These are phyloP conservation scores for Ephialtes manifestator DNA, from an alignment of 2,888 invertebrate species.

Conservation along the genomic window DNA sequence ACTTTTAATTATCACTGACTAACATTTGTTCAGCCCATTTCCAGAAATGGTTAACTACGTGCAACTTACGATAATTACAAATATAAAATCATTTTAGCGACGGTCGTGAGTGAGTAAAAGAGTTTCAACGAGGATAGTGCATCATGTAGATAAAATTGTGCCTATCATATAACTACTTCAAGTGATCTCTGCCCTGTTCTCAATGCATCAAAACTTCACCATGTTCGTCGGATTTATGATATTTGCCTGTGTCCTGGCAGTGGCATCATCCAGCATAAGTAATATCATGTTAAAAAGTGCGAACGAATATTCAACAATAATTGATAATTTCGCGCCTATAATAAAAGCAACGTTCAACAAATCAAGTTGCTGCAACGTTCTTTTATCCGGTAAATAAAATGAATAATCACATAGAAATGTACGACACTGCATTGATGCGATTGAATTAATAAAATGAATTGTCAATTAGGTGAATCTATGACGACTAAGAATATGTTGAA, in stretches of 20 bases:
- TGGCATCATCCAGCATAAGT: constrained; percentile 34
- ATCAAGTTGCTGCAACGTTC: constrained; percentile 77
- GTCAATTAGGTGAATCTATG: constrained; percentile 65
- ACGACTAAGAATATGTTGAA: constrained; percentile 70
- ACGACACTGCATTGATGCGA: background rate
- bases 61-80: no score
- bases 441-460: background rate
- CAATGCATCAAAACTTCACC: no score
- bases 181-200: no score
- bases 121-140: no score
- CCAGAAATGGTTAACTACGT: no score
- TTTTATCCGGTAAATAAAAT: constrained; percentile 69
- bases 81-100: no score
- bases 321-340: constrained; percentile 70
- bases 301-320: constrained; percentile 72
- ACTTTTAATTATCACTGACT: no score
- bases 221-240: no score
- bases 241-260: background rate
- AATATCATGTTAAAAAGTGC: constrained; percentile 36
- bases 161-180: no score
- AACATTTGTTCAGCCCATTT: no score
- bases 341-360: constrained; percentile 72
- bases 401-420: background rate
- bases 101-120: no score
- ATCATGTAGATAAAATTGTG: no score